These are phyloP conservation scores for Megaustenia siamemsis DNA, from an alignment of 2,888 invertebrate species.

Conservation along the genomic window DNA sequence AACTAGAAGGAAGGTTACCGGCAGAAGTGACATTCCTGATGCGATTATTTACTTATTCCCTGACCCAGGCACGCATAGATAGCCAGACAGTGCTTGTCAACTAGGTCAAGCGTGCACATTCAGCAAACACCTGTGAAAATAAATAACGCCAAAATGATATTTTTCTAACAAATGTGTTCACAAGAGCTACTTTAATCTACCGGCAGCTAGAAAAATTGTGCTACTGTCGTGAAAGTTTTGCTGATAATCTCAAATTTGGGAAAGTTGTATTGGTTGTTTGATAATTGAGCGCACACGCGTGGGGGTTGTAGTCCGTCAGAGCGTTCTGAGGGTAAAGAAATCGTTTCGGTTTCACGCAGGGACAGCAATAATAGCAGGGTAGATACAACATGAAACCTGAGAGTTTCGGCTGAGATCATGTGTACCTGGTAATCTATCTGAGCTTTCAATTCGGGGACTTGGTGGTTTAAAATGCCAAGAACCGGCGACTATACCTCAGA, in stretches of 20 bases:
- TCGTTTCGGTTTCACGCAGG: too few relatives aligned
- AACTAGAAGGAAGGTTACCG: not conserved
- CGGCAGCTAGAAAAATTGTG: not conserved
- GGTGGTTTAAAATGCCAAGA: too few relatives aligned
- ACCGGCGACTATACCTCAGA: too few relatives aligned
- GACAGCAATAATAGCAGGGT: too few relatives aligned
- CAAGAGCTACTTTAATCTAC: not conserved
- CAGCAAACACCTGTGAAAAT: not conserved
- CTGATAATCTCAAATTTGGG: not conserved
- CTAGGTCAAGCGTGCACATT: not conserved
- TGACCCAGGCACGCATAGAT: not conserved
- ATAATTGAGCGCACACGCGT: too few relatives aligned
- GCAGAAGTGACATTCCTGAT: slow-evolving; percentile 26
- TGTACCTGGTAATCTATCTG: too few relatives aligned
- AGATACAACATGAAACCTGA: too few relatives aligned
- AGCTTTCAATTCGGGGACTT: too few relatives aligned
- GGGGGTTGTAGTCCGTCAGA: too few relatives aligned
- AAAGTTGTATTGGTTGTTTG: not conserved
- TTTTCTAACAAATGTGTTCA: not conserved
- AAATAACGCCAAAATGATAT: not conserved
- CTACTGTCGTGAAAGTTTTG: not conserved
- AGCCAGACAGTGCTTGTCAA: not conserved
- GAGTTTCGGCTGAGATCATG: too few relatives aligned
- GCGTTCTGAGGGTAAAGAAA: too few relatives aligned
- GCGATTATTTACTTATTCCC: slow-evolving; percentile 31